phyloP scores from a whole-genome alignment of 2,888 invertebrate genomes.

The Hypomecis atomaria region DNA sequence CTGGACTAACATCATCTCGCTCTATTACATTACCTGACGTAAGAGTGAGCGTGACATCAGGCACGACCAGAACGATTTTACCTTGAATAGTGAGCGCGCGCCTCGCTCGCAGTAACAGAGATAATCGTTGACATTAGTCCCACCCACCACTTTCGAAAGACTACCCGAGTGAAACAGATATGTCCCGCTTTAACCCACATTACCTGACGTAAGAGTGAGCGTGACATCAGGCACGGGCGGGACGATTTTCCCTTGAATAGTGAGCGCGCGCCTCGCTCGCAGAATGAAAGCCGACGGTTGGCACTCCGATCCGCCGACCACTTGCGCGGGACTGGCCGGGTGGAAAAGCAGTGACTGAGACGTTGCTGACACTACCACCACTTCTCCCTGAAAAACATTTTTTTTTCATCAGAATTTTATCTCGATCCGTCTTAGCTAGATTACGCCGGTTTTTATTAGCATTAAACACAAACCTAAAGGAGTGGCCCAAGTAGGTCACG shows the following conservation, averaged over 20 bases:
- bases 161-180: no score
- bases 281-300: constrained; percentile 86
- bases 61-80: constrained; percentile 85
- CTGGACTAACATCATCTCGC: no score
- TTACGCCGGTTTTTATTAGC: no score
- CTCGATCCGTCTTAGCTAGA: no score
- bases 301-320: constrained; percentile 87
- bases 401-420: no score
- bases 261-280: constrained; percentile 86
- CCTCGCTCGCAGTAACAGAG: constrained; percentile 86
- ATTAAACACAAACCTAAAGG: no score
- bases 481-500: no score
- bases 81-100: constrained; percentile 88
- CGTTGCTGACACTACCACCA: constrained; percentile 86
- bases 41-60: constrained; percentile 84
- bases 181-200: constrained; percentile 1
- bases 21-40: constrained; percentile 60
- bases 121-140: no score
- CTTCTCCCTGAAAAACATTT: constrained; percentile 81
- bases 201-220: constrained; percentile 78
- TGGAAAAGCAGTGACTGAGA: constrained; percentile 90
- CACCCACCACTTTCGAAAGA: no score
- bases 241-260: constrained; percentile 85
- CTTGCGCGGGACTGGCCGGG: constrained; percentile 85
- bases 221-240: constrained; percentile 87